phyloP scores from a whole-genome alignment of 1,140 invertebrate species.

The Drosophila punjabiensis region DNA sequence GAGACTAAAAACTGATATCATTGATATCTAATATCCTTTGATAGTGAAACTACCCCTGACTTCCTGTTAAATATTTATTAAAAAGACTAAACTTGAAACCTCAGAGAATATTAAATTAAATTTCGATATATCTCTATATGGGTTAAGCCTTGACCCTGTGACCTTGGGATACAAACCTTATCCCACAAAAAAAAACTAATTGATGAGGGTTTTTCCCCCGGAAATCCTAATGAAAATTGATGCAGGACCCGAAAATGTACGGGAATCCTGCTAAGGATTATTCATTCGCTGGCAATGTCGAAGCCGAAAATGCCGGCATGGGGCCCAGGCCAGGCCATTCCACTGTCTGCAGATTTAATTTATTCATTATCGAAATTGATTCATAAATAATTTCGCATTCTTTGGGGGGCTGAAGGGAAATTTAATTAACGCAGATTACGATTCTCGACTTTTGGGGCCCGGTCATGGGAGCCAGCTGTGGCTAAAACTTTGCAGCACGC shows the following conservation, averaged over 20 bases:
- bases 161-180: constrained; percentile 31
- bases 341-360: constrained; percentile 52
- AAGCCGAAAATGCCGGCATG: neutral
- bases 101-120: neutral
- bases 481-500: constrained; percentile 27
- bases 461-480: constrained; percentile 44
- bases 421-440: constrained; percentile 74
- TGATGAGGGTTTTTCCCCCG: constrained; percentile 52
- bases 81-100: no score
- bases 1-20: no score
- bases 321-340: neutral
- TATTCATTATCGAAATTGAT: constrained; percentile 78
- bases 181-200: constrained; percentile 33
- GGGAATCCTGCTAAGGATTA: constrained; percentile 50
- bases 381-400: constrained; percentile 72
- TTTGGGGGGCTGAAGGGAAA: constrained; percentile 6
- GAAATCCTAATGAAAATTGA: constrained; percentile 50
- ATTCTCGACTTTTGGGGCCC: constrained; percentile 44
- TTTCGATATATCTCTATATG: neutral
- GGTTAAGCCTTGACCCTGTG: constrained; percentile 35
- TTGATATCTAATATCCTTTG: neutral
- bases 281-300: constrained; percentile 41
- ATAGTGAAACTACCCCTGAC: neutral
- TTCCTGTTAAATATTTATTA: neutral
- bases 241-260: constrained; percentile 33